A percentile compares a stretch with the other conserved stretches of the same genome.
phyloP scores from a whole-genome alignment of 1,140 invertebrate genomes.

The Trachymyrmex cornetzi region DNA sequence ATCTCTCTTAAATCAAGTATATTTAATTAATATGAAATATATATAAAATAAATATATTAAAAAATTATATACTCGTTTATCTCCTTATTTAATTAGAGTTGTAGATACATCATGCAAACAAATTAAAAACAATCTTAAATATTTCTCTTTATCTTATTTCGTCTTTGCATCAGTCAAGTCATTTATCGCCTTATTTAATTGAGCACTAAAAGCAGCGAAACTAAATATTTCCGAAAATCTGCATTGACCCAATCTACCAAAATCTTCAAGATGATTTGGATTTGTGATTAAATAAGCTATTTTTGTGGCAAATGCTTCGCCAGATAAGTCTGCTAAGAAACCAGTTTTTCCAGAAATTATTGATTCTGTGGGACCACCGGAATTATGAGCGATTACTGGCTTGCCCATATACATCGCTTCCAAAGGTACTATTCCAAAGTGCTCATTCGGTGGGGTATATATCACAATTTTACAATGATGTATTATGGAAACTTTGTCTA shows the following conservation, averaged over 20 bases:
- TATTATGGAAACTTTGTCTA: conserved; percentile 93
- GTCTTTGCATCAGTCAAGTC: conserved; percentile 75
- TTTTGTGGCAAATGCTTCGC: conserved; percentile 92
- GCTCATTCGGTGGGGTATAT: conserved; percentile 98
- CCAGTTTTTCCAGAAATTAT: conserved; percentile 96
- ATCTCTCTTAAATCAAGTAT: background rate
- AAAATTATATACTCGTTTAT: background rate
- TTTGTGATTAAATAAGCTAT: conserved; percentile 91
- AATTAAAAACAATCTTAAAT: background rate
- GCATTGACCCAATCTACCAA: conserved; percentile 88
- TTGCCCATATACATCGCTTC: conserved; percentile 98
- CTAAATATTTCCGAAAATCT: conserved; percentile 90
- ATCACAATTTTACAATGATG: conserved; percentile 92
- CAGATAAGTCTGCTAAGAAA: conserved; percentile 92
- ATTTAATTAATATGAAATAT: background rate
- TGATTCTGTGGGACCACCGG: conserved; percentile 98
- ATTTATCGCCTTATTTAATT: conserved; percentile 87
- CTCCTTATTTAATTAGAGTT: background rate
- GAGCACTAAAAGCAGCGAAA: conserved; percentile 88
- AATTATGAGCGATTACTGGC: conserved; percentile 98
- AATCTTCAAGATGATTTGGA: conserved; percentile 86
- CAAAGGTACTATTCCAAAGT: conserved; percentile 99
- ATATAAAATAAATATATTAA: background rate
- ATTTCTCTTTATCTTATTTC: conserved; percentile 33
- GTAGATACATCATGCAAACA: background rate